Evolutionary conservation across 2,888 invertebrate genomes (phyloP), one percentile per base, ranked within the genome.

Genomic region (Ligdia adustata): DNA sequence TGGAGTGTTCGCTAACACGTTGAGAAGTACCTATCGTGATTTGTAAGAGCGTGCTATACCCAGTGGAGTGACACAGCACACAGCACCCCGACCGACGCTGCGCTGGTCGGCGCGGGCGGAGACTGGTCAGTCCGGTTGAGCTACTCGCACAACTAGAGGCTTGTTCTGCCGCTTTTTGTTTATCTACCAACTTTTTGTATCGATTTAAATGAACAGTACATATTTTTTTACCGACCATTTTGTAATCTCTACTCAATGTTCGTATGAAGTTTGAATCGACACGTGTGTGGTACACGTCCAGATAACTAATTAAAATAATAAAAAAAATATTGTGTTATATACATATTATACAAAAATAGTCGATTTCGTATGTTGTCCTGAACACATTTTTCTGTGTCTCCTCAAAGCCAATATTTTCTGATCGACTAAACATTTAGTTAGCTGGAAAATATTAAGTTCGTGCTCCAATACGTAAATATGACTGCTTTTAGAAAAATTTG

Each of bases 51-150:
- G 22, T 18, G 15, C 9, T 29, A n/a, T 16, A 13, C 5, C 28
- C 9, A n/a, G n/a, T 4, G 39, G 12, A 34, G 34, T 40, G 40
- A 32, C 20, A 40, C 13, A 18, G 9, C 29, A 24, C 26, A 29
- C 22, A 13, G n/a, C n/a, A n/a, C n/a, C n/a, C n/a, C n/a, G n/a
- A n/a, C n/a, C n/a, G n/a, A n/a, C n/a, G n/a, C n/a, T n/a, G n/a
- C n/a, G n/a, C n/a, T n/a, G n/a, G n/a, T n/a, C n/a, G n/a, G n/a
- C n/a, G n/a, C 24, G 29, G 20, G 26, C 32, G 6, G 31, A 38
- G 18, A 40, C 47, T 32, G 15, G 47, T 27, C 29, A 35, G 14
- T 18, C 47, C 47, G 37, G 47, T 48, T 37, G 22, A 2, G 26
- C 39, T 24, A n/a, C n/a, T n/a, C n/a, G n/a, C n/a, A n/a, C 7